Conservation (phyloP, 2,113 vertebrate species). For the Notiomystis cincta region DNA sequence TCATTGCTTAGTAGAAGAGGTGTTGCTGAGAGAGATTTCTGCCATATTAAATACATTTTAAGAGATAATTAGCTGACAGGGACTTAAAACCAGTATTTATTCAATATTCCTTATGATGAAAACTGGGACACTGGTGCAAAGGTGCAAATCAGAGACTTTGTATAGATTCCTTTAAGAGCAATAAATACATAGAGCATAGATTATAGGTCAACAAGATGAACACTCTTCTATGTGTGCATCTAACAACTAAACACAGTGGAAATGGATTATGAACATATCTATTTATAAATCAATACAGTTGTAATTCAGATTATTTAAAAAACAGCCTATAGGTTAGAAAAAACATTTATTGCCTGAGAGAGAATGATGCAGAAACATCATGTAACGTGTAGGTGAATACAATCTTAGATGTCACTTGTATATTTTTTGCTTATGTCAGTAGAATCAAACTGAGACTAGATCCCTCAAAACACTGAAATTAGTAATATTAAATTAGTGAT, state of each 20-base stretch:
- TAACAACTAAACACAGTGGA: background rate
- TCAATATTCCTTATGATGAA: background rate
- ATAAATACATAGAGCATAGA: background rate
- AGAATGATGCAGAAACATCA: background rate
- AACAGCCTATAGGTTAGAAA: background rate
- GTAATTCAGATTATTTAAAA: background rate
- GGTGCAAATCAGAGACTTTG: background rate
- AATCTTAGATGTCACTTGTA: background rate
- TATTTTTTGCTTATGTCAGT: background rate
- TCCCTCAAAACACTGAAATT: background rate
- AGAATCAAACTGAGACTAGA: background rate
- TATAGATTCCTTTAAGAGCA: background rate
- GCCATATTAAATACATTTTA: background rate
- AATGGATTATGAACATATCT: background rate
- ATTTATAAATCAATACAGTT: background rate
- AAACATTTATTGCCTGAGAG: background rate
- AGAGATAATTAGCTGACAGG: background rate
- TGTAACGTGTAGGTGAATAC: background rate
- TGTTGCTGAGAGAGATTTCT: background rate
- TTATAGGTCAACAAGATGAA: background rate
- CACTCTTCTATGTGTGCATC: background rate
- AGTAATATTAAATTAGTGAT: background rate
- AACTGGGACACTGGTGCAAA: background rate
- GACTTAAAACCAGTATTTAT: background rate
- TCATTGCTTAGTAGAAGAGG: background rate